Percentiles rank a stretch among this genome's conserved stretches.
Evolutionary conservation across 2,797 vertebrate species (phyloP).

Genomic region (Mycteria americana): DNA sequence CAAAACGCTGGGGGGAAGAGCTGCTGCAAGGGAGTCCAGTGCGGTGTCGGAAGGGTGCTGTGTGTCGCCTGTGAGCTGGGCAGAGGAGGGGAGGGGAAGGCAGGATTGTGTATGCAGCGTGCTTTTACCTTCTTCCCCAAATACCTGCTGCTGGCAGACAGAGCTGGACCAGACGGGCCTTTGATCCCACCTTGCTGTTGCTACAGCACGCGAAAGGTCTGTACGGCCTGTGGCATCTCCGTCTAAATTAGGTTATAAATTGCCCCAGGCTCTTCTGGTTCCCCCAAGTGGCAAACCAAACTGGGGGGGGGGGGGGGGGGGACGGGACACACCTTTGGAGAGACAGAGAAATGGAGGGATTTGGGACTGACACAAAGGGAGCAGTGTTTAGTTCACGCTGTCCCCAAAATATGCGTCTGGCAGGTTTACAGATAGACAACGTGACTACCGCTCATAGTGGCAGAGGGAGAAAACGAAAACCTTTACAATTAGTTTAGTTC

Average conservation of each 20-base stretch:
- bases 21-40: not conserved
- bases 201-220: rapidly evolving
- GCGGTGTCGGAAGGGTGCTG: not conserved
- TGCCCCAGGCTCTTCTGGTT: not conserved
- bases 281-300: not conserved
- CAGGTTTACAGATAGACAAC: not conserved
- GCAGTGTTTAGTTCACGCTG: not conserved
- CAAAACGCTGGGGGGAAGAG: not conserved
- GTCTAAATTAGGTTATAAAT: not conserved
- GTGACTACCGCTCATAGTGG: not conserved
- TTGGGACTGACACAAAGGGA: rapidly evolving
- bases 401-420: not conserved
- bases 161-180: not conserved
- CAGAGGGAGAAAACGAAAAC: not conserved
- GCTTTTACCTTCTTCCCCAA: not conserved
- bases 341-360: not conserved
- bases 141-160: not conserved
- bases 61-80: not conserved
- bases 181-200: not conserved
- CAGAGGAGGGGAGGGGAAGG: not conserved
- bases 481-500: not conserved
- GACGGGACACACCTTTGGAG: not conserved
- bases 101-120: rapidly evolving
- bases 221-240: not conserved
- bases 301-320: not conserved